These are phyloP conservation scores for Macrosoma leucophasiata DNA, from an alignment of 2,888 invertebrate species.

Conservation along the genomic window DNA sequence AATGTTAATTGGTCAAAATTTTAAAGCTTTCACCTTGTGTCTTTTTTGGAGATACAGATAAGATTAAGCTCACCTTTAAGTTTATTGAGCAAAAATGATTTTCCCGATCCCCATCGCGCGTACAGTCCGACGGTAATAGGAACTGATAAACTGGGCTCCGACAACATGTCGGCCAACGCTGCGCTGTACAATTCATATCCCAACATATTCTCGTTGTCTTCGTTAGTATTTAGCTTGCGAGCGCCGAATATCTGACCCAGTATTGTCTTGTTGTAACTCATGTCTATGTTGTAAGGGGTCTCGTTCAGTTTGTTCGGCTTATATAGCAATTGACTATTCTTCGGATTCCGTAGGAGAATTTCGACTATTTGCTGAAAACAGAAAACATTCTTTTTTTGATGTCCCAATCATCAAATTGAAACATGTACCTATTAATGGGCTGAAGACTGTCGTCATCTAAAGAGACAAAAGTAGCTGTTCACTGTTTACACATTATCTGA, in stretches of 20 bases:
- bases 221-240: conserved; percentile 93
- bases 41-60: too few relatives aligned
- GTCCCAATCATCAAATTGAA: too few relatives aligned
- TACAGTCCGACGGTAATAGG: conserved; percentile 99
- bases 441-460: too few relatives aligned
- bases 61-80: conserved; percentile 85
- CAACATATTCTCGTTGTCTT: conserved; percentile 96
- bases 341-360: conserved; percentile 94
- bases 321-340: conserved; percentile 95
- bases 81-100: conserved; percentile 96
- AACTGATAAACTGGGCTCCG: conserved; percentile 96
- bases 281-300: conserved; percentile 98
- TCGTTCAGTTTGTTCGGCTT: conserved; percentile 95
- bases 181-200: conserved; percentile 96
- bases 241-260: conserved; percentile 97
- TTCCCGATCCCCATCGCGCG: conserved; percentile 99
- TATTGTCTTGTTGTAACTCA: conserved; percentile 95
- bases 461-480: too few relatives aligned
- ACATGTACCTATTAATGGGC: too few relatives aligned
- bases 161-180: conserved; percentile 96
- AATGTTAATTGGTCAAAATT: too few relatives aligned
- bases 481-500: too few relatives aligned
- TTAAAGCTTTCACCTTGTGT: too few relatives aligned
- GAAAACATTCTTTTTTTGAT: too few relatives aligned
- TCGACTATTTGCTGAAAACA: conserved; percentile 85